Base-by-base conservation (phyloP, 2,797 vertebrate genomes). In the Podargus strigoides region DNA sequence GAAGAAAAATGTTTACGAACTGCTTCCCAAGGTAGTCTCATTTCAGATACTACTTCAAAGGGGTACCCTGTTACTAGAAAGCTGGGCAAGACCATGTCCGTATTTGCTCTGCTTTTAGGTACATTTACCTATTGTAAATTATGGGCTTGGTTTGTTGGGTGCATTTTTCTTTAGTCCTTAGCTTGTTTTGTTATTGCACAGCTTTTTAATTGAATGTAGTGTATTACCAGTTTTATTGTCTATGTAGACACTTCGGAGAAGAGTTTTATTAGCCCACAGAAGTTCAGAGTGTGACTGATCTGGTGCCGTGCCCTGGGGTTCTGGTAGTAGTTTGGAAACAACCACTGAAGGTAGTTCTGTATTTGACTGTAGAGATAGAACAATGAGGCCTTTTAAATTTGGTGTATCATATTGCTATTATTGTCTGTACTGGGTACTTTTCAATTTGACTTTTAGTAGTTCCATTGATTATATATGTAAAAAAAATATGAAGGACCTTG, bases 81-180 rank as follows among this genome's bases (percentile, higher is more conserved):
- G 2, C 4, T 49, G 44, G 6, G 14, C 8, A 63, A 50, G 42
- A 72, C 3, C 19, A 15, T 1, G 0, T 24, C 27, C 18, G 4
- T 70, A 49, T 42, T 63, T 2, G 3, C 17, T 55, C 24, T 53
- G 39, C 4, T 30, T 66, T 78, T 30, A 55, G 27, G 8, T 14
- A 49, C 15, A 2, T 22, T 20, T 46, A 50, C 16, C 5, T 58
- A 7, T 15, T 67, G 19, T 34, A 78, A 81, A 4, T 67, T 60
- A 81, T 23, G 15, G 19, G 0, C 10, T 77, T 84, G 26, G 3
- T 6, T 60, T 60, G 12, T 34, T 42, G 12, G n/a, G n/a, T n/a
- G n/a, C n/a, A n/a, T 52, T n/a, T 66, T 23, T 34, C 14, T 69
- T 60, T 16, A 37, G 17, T 6, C 20, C 12, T 55, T 50, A 44